A percentile compares a stretch with the other conserved stretches of the same genome.
These are phyloP conservation scores for Avahi laniger DNA, from an alignment of 2,797 vertebrate species.

Conservation along the genomic window DNA sequence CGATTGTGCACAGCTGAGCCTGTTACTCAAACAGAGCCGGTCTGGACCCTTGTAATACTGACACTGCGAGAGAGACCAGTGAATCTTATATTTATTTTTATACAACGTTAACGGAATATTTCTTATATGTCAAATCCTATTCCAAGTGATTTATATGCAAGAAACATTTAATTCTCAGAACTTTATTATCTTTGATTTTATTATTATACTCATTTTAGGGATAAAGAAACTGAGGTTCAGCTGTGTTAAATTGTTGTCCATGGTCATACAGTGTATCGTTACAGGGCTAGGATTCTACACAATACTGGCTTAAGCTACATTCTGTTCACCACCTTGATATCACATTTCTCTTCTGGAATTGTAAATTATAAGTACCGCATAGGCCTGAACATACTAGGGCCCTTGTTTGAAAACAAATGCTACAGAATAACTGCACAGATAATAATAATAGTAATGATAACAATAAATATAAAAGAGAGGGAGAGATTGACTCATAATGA, in stretches of 20 bases:
- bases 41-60: neutral
- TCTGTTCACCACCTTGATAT: neutral
- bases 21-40: neutral
- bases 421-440: neutral
- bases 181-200: neutral
- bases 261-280: neutral
- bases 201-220: neutral
- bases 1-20: neutral
- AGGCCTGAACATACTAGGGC: neutral
- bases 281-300: neutral
- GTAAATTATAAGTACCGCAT: neutral
- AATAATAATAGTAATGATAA: neutral
- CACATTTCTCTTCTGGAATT: slow-evolving; percentile 16
- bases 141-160: neutral
- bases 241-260: neutral
- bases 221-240: neutral
- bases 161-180: neutral
- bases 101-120: neutral
- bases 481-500: neutral
- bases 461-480: neutral
- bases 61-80: neutral
- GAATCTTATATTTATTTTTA: neutral
- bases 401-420: neutral
- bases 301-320: neutral
- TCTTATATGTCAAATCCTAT: neutral